Evolutionary conservation across 2,888 invertebrate genomes (phyloP), one percentile per base, ranked within the genome.

Genomic region (Sphaeridia pumilis): DNA sequence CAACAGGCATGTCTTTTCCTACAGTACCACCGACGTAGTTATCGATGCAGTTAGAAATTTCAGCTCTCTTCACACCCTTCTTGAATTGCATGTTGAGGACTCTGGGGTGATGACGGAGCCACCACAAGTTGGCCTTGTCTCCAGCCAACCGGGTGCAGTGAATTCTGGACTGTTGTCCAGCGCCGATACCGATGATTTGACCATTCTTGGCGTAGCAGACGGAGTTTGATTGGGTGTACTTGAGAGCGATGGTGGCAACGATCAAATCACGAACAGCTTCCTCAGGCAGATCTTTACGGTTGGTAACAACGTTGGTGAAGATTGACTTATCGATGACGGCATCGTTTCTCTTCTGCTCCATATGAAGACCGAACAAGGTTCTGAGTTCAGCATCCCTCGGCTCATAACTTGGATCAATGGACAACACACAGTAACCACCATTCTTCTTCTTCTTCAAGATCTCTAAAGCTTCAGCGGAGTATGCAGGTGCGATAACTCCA

Each of bases 161-260:
- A 68, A 98, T 95, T 60, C 97, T 81, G 0, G 93, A 94, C 72
- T 98, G 97, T 69, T 98, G 97, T 0, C 97, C 97, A n/a, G 97
- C 97, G 26, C 97, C 97, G 66, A 94, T 94, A 20, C 97, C 97
- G 66, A 95, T 82, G 14, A 89, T 84, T 77, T 88, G 83, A 3
- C 92, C 93, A 71, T 93, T 86, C 65, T 83, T 83, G 0, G 95
- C 94, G 67, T 85, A 97, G 69, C 95, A 97, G 0, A 98, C 97
- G 0, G 94, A 95, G 72, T 98, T 98, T 66, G 95, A 95, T 72
- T 98, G 97, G 0, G 97, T 94, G 69, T 93, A 98, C 70, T 98
- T 98, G 21, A 97, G 75, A 0, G 95, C 88, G 56, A 97, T 89
- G 0, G 93, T 93, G 1, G 97, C 95, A 1, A 98, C 89, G 42